A percentile compares a stretch with the other conserved stretches of the same genome.
Conservation (phyloP, 2,888 invertebrate genomes). For the Lycaena phlaeas region DNA sequence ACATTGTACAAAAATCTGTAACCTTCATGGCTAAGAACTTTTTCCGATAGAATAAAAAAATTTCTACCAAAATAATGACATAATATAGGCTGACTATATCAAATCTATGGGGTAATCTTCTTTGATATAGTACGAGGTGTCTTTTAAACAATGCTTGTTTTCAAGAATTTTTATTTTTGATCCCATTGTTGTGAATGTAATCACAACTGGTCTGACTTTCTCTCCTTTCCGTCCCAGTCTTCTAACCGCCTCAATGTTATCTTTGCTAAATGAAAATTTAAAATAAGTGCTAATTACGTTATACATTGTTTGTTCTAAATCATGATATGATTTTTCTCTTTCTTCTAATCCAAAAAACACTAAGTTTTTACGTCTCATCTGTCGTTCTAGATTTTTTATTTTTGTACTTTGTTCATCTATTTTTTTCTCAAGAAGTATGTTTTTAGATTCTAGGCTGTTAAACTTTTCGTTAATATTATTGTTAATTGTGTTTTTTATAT, state of each 20-base stretch:
- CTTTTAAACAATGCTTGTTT: constrained; percentile 15
- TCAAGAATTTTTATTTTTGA: constrained; percentile 13
- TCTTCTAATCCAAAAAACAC: background rate
- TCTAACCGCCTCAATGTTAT: constrained; percentile 7
- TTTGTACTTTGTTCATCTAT: constrained; percentile 12
- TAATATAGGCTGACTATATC: no score
- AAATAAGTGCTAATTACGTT: no score
- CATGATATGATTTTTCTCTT: no score
- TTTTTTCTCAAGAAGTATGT: constrained; percentile 13
- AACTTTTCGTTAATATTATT: constrained; percentile 18
- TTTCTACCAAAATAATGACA: no score
- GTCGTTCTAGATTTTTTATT: constrained; percentile 15
- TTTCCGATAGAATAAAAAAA: no score
- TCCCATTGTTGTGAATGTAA: constrained; percentile 11
- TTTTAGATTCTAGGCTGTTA: constrained; percentile 14
- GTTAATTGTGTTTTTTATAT: constrained; percentile 18
- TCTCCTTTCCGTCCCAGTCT: constrained; percentile 14
- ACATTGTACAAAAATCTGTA: no score
- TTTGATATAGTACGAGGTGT: constrained; percentile 18
- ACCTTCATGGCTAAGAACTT: no score
- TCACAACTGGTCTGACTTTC: constrained; percentile 12
- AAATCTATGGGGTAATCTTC: constrained; percentile 20
- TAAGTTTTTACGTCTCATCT: constrained; percentile 5
- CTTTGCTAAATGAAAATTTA: no score
- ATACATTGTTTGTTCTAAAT: no score